Evolutionary conservation across 1,140 invertebrate species (phyloP), one percentile per base, ranked within the genome.

Genomic region (Latrodectus geometricus): DNA sequence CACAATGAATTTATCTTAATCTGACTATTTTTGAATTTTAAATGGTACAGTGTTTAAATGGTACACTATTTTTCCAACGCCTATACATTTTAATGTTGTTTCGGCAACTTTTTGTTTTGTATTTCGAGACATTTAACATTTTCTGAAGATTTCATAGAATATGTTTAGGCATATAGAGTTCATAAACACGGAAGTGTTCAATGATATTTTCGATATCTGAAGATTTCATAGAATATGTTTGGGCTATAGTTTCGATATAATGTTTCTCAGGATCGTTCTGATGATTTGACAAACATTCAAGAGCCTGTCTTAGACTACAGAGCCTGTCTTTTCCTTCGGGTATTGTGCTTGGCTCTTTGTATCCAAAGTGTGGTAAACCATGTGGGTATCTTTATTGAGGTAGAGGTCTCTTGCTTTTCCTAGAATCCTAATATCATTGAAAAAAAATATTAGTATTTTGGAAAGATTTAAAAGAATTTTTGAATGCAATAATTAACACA

Each of bases 221-320:
- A 69, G 65, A 17, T 21, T 87, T 81, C 86, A 87, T 87, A 17
- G 94, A 94, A 90, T 95, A 95, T 83, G 95, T 91, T 70, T 91
- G 89, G 0, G 95, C 93, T 90, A 96, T 94, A 90, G 91, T 92
- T 35, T 92, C 90, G 35, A 91, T 89, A 15, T 91, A 93, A 88
- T 93, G 92, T 69, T 91, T 91, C 66, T 91, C 89, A 0, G 94
- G 93, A 89, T 95, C 92, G 0, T 89, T 85, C 88, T 93, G 92
- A 90, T 96, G 92, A 52, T 94, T 91, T 0, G 91, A 90, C 49
- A 96, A 93, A 87, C 95, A 94, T 78, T 93, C 90, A 21, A 93
- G 7, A 8, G 89, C 89, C 74, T 91, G 90, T 35, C 89, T 89
- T 8, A 93, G 70, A 56, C 90, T 89, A 35, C 91, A 88, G n/a